phyloP scores from a whole-genome alignment of 2,888 invertebrate species.

The Polietes domitor region DNA sequence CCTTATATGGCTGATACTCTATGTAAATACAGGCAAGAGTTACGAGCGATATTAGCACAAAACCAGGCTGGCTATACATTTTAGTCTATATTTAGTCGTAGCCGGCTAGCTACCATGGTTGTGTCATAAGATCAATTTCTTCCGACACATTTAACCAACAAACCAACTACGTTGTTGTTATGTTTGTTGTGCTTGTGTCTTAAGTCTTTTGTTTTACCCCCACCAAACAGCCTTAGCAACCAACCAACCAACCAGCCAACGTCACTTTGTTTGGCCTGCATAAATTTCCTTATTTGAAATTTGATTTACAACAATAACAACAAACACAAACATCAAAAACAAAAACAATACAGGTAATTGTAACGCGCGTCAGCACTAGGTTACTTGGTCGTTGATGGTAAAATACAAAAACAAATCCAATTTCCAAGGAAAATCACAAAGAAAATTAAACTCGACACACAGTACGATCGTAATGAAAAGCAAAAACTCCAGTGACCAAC shows the following conservation, averaged over 20 bases:
- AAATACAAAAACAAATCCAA: not conserved
- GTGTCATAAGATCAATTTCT: slow-evolving; percentile 29
- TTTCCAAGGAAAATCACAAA: slow-evolving; percentile 19
- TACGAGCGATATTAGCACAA: too few relatives aligned
- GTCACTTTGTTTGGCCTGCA: not conserved
- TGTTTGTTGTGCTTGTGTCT: not conserved
- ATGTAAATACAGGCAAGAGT: too few relatives aligned
- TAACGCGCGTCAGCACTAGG: slow-evolving; percentile 19
- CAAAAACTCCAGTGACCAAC: slow-evolving; percentile 55
- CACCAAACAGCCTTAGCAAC: not conserved
- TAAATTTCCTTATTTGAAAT: slow-evolving; percentile 41
- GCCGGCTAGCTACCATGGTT: too few relatives aligned
- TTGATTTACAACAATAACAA: not conserved
- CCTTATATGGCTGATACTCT: too few relatives aligned
- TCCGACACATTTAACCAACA: slow-evolving; percentile 11
- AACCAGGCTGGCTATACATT: too few relatives aligned
- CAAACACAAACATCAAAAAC: not conserved
- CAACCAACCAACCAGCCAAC: slow-evolving; percentile 11
- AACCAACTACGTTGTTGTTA: not conserved
- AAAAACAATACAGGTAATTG: too few relatives aligned
- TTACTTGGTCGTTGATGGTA: slow-evolving; percentile 54
- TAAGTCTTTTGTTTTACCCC: slow-evolving; percentile 42
- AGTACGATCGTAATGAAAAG: slow-evolving; percentile 7
- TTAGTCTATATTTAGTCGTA: too few relatives aligned
- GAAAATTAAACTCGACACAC: slow-evolving; percentile 14